Percentiles rank a stretch among this genome's conserved stretches.
Evolutionary conservation across 2,797 vertebrate species (phyloP).

Genomic region (Cynopterus sphinx): DNA sequence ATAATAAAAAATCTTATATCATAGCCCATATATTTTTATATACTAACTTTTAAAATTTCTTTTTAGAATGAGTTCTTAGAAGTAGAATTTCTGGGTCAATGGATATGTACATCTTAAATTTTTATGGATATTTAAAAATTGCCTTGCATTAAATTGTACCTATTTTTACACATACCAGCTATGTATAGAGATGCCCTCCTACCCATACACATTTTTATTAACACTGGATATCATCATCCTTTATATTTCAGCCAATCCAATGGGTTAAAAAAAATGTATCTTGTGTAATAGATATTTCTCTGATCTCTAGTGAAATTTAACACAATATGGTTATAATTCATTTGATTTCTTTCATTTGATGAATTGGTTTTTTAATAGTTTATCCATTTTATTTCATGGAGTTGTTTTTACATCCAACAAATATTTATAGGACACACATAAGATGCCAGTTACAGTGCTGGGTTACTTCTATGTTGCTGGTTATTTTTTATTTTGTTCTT

Average conservation of each 20-base stretch:
- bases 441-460: background rate
- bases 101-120: background rate
- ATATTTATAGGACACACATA: background rate
- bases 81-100: slow-evolving; percentile 4
- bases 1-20: background rate
- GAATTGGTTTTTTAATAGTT: background rate
- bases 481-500: background rate
- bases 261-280: background rate
- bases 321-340: background rate
- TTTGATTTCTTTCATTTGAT: background rate
- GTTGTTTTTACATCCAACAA: background rate
- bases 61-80: background rate
- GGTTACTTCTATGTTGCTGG: background rate
- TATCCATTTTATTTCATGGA: background rate
- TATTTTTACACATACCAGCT: background rate
- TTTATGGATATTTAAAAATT: slow-evolving; percentile 11
- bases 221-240: background rate
- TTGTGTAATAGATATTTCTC: background rate
- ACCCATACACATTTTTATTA: background rate
- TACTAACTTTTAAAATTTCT: background rate
- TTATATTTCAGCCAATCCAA: background rate
- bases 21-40: background rate
- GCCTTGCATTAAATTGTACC: background rate
- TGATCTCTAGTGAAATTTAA: background rate
- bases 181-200: background rate